These are phyloP conservation scores for Caenorhabditis elegans DNA, from an alignment of 1,140 invertebrate species.

Conservation along the genomic window WBcel235 BX284606.5:6507501-6508000, in stretches of 20 bases:
- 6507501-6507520: no score
- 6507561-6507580: no score
- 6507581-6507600: no score
- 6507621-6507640: no score
- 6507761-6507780: slow-evolving; percentile 29
- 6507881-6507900: not conserved
- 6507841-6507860: slow-evolving; percentile 51
- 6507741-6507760: slow-evolving; percentile 30
- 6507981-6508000: slow-evolving; percentile 53
- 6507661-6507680: slow-evolving; percentile 45
- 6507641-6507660: not conserved
- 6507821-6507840: slow-evolving; percentile 16
- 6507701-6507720: slow-evolving; percentile 50
- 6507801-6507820: slow-evolving; percentile 32
- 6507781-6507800: not conserved
- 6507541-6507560: no score
- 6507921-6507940: slow-evolving; percentile 43
- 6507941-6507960: slow-evolving; percentile 49
- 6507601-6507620: no score
- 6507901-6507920: no score
- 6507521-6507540: no score
- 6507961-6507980: slow-evolving; percentile 45
- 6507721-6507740: slow-evolving; percentile 33
- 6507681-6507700: slow-evolving; percentile 48
- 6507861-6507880: slow-evolving; percentile 51